phyloP scores from a whole-genome alignment of 1,140 invertebrate species.

The Zaprionus taronus region DNA sequence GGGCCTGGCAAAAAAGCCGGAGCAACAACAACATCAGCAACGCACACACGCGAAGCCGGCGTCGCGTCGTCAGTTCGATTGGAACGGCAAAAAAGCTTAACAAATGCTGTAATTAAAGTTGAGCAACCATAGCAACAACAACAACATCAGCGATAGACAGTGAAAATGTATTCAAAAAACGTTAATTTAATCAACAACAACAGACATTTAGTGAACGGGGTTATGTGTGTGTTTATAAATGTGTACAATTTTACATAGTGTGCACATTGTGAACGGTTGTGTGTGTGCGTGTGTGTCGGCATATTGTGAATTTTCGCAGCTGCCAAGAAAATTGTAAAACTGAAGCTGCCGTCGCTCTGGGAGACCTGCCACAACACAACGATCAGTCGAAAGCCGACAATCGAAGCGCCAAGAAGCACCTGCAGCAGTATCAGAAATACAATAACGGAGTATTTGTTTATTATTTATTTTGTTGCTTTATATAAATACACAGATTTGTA shows the following conservation, averaged over 20 bases:
- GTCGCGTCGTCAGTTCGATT: slow-evolving; percentile 15
- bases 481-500: not conserved
- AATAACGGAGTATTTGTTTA: slow-evolving; percentile 9
- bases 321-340: slow-evolving; percentile 43
- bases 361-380: slow-evolving; percentile 1
- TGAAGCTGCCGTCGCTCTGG: slow-evolving; percentile 3
- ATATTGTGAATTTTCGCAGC: slow-evolving; percentile 17
- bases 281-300: not conserved
- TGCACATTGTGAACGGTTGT: not conserved
- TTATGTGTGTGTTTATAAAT: not conserved
- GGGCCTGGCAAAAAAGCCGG: too few species aligned
- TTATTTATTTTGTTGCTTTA: slow-evolving; percentile 10
- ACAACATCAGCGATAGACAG: slow-evolving; percentile 1
- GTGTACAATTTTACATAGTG: not conserved
- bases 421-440: not conserved
- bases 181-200: slow-evolving; percentile 35
- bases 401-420: slow-evolving; percentile 17
- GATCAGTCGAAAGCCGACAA: slow-evolving; percentile 53
- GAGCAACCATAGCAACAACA: slow-evolving; percentile 26
- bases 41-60: slow-evolving; percentile 12
- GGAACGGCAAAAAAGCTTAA: slow-evolving; percentile 6
- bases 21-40: slow-evolving; percentile 22
- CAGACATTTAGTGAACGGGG: not conserved
- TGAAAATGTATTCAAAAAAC: slow-evolving; percentile 16
- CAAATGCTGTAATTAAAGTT: slow-evolving; percentile 50